Conservation (phyloP, 2,888 invertebrate species). For the Chrysotoxum bicinctum region DNA sequence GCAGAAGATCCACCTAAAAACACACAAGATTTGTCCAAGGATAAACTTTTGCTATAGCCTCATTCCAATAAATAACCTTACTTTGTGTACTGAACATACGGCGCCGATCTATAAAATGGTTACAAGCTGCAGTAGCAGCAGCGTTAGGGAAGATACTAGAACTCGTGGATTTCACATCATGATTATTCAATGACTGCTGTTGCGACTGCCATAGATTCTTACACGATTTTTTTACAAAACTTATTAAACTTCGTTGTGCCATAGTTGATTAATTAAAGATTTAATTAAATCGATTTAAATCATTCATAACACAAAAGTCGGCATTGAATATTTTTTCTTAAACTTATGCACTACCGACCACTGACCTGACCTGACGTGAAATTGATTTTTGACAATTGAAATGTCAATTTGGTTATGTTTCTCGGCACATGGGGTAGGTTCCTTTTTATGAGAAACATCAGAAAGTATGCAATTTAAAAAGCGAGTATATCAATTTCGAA, state of each 20-base stretch:
- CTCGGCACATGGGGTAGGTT: neutral
- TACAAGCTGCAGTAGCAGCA: slow-evolving; percentile 16
- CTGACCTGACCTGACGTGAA: neutral
- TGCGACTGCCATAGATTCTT: slow-evolving; percentile 40
- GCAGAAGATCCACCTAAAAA: slow-evolving; percentile 19
- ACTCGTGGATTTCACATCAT: slow-evolving; percentile 23
- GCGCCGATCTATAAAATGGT: slow-evolving; percentile 36
- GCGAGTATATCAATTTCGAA: neutral
- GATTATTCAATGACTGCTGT: slow-evolving; percentile 53
- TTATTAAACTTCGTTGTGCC: slow-evolving; percentile 60
- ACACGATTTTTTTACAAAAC: slow-evolving; percentile 37
- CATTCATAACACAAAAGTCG: slow-evolving; percentile 23
- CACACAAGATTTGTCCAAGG: neutral
- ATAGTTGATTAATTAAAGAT: slow-evolving; percentile 33
- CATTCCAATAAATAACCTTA: slow-evolving; percentile 53
- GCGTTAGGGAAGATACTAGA: neutral
- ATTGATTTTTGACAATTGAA: neutral
- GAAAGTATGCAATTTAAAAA: slow-evolving; percentile 39
- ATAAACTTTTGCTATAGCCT: neutral
- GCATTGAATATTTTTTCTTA: slow-evolving; percentile 11
- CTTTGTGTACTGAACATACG: slow-evolving; percentile 56
- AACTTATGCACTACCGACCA: neutral
- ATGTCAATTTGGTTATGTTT: slow-evolving; percentile 21
- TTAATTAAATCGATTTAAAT: slow-evolving; percentile 29
- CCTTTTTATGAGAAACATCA: neutral